phyloP scores from a whole-genome alignment of 2,888 invertebrate species.

The Argynnis bischoffii region DNA sequence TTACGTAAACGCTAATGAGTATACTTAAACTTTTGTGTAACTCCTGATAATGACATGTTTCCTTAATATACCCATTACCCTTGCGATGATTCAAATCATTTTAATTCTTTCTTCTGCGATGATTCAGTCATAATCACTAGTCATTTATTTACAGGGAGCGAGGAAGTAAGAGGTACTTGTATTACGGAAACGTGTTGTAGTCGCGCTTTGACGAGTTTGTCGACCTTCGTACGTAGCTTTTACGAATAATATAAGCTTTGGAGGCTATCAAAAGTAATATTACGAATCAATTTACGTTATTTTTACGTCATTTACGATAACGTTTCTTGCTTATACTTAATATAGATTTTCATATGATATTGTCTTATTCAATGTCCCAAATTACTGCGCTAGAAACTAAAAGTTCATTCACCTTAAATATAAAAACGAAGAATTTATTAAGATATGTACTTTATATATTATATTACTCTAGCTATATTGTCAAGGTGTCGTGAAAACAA shows the following conservation, averaged over 20 bases:
- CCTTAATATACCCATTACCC: neutral
- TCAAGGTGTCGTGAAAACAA: too few relatives aligned
- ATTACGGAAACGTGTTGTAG: conserved; percentile 46
- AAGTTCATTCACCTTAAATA: too few relatives aligned
- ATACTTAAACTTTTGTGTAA: too few relatives aligned
- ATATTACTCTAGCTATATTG: too few relatives aligned
- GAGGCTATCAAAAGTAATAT: neutral
- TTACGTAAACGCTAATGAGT: too few relatives aligned
- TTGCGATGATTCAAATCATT: conserved; percentile 4
- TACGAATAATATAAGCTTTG: conserved; percentile 23
- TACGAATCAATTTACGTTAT: neutral
- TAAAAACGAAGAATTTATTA: too few relatives aligned
- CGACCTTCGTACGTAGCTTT: conserved; percentile 46
- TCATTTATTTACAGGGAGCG: conserved; percentile 30
- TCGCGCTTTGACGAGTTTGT: conserved; percentile 45
- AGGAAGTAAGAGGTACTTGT: conserved; percentile 42
- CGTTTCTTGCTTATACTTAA: neutral
- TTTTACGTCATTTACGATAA: neutral
- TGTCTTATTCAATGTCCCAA: neutral
- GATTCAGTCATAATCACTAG: conserved; percentile 3
- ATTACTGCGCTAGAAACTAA: too few relatives aligned
- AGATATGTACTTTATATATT: too few relatives aligned
- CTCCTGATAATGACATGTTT: too few relatives aligned
- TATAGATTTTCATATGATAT: neutral
- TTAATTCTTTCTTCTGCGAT: neutral